Conservation (phyloP, 2,888 invertebrate species). For the Dendrolimus houi region DNA sequence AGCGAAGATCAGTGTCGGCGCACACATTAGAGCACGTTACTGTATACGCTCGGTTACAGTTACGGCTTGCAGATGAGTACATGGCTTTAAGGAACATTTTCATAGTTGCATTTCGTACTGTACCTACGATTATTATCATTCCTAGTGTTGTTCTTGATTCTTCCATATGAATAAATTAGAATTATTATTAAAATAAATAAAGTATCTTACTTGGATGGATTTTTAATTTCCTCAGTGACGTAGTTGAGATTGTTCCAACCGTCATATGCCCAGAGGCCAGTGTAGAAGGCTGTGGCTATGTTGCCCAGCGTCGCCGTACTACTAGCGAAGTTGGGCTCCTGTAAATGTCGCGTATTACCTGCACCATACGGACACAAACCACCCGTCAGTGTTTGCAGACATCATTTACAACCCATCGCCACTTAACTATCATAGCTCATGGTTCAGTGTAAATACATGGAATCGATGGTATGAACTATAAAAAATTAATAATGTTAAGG, state of each 20-base stretch:
- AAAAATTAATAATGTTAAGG: too few relatives aligned
- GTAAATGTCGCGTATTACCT: constrained; percentile 93
- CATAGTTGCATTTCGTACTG: neutral
- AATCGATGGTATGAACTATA: too few relatives aligned
- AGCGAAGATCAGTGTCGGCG: too few relatives aligned
- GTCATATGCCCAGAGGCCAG: constrained; percentile 96
- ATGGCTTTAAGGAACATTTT: neutral
- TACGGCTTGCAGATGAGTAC: too few relatives aligned
- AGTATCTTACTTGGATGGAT: constrained; percentile 89
- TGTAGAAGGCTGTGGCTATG: constrained; percentile 95
- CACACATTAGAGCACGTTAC: too few relatives aligned
- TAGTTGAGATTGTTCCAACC: constrained; percentile 99
- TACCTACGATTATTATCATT: too few relatives aligned
- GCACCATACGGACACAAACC: constrained; percentile 72
- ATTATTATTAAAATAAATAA: neutral
- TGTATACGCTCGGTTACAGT: too few relatives aligned
- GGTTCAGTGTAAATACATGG: too few relatives aligned
- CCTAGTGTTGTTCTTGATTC: too few relatives aligned
- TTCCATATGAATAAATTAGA: too few relatives aligned
- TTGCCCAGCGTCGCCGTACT: constrained; percentile 84
- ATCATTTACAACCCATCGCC: constrained; percentile 47
- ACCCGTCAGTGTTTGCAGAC: constrained; percentile 58
- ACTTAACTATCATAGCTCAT: too few relatives aligned
- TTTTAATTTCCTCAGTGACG: constrained; percentile 98
- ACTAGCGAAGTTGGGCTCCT: constrained; percentile 85